Evolutionary conservation across 2,888 invertebrate species (phyloP).

Genomic region (Pycnomerus fuliginosus): DNA sequence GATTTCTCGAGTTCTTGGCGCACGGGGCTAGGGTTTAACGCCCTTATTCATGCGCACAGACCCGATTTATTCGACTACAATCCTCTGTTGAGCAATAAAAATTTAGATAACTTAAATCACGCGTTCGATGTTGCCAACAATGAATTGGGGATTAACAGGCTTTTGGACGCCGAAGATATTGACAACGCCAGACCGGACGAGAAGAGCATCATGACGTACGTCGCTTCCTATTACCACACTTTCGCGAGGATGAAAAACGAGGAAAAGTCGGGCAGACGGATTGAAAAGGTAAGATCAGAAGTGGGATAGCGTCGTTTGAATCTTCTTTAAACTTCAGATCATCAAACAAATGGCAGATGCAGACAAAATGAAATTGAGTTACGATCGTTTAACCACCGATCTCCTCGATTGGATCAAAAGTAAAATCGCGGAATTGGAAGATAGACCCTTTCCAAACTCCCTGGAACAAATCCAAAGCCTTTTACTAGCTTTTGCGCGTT

Average conservation of each 20-base stretch:
- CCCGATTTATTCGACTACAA: conserved; percentile 93
- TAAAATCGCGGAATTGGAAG: conserved; percentile 80
- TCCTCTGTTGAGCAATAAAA: conserved; percentile 70
- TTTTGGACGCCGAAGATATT: conserved; percentile 95
- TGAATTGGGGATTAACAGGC: conserved; percentile 88
- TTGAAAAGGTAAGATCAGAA: conserved; percentile 91
- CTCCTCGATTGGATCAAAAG: conserved; percentile 91
- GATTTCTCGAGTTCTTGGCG: conserved; percentile 95
- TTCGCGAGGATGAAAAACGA: conserved; percentile 99
- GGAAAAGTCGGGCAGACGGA: conserved; percentile 94
- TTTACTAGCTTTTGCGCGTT: conserved; percentile 88
- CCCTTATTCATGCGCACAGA: conserved; percentile 95
- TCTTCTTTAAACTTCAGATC: conserved; percentile 70
- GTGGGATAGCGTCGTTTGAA: neutral
- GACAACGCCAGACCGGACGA: conserved; percentile 94
- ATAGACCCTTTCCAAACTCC: conserved; percentile 89
- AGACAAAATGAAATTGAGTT: conserved; percentile 87
- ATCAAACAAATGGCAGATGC: conserved; percentile 95
- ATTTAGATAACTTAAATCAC: conserved; percentile 95
- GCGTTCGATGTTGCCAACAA: conserved; percentile 95
- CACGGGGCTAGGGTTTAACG: conserved; percentile 96
- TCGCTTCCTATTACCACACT: conserved; percentile 98
- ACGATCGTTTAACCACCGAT: conserved; percentile 79
- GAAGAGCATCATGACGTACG: conserved; percentile 98
- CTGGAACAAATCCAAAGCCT: conserved; percentile 92